Evolutionary conservation across 2,888 invertebrate genomes (phyloP).

Genomic region (Pimpla rufipes): DNA sequence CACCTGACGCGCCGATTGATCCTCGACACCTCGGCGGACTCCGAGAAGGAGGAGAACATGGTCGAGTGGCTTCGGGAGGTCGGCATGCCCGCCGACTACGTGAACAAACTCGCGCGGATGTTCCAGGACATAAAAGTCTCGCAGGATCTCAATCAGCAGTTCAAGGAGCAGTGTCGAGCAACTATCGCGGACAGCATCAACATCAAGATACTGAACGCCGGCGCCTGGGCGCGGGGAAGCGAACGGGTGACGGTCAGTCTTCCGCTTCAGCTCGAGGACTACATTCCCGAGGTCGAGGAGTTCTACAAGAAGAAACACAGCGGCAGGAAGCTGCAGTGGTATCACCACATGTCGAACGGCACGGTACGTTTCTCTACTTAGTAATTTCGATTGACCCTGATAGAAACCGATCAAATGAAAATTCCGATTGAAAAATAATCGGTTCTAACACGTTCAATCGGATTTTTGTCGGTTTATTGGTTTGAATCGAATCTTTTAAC

Average conservation of each 20-base stretch:
- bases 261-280: slow-evolving; percentile 98
- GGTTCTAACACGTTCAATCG: too few species aligned
- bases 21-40: slow-evolving; percentile 98
- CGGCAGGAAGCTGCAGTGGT: slow-evolving; percentile 99
- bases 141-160: slow-evolving; percentile 97
- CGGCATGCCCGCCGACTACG: slow-evolving; percentile 99
- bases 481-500: too few species aligned
- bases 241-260: slow-evolving; percentile 98
- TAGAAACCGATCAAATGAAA: too few species aligned
- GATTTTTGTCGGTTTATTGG: not conserved
- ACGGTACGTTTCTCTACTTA: slow-evolving; percentile 87
- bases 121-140: slow-evolving; percentile 99
- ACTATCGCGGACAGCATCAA: slow-evolving; percentile 96
- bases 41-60: slow-evolving; percentile 99
- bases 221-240: slow-evolving; percentile 98
- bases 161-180: slow-evolving; percentile 91
- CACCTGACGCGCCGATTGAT: slow-evolving; percentile 98
- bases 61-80: slow-evolving; percentile 99
- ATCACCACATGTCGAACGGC: slow-evolving; percentile 99
- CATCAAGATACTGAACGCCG: slow-evolving; percentile 99
- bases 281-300: slow-evolving; percentile 99
- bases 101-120: slow-evolving; percentile 99
- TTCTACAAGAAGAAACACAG: slow-evolving; percentile 99
- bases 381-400: slow-evolving; percentile 4
- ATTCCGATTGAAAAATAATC: too few species aligned